Base-by-base conservation (phyloP, 2,888 invertebrate species). In the Caenorhabditis sp. region DNA sequence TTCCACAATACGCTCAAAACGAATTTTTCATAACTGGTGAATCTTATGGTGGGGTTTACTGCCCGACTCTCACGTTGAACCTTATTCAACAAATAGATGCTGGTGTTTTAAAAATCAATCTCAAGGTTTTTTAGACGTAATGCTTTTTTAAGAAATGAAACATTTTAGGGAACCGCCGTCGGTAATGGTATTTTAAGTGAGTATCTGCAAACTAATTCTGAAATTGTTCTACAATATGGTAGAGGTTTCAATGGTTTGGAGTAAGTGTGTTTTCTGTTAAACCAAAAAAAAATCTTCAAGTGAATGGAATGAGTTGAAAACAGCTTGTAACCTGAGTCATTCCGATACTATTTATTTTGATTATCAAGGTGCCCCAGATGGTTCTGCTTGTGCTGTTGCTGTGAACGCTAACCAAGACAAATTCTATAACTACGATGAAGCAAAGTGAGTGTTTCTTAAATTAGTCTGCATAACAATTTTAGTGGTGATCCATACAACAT, bases 1-100 rank as follows among this genome's bases (percentile, higher is more conserved):
- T 92, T 87, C 93, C 93, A 3, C 92, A 93, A 81, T 93, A 91
- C 76, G 87, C 85, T 8, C 79, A 86, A 2, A 92, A 92, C 84
- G 92, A 92, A 20, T 93, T 93, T 85, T 93, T 91, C 87, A 80
- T 89, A 47, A 85, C 85, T 35, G 89, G 88, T 18, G 88, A 88
- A 60, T 87, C 87, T 9, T 88, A 89, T 50, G 88, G 81, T 26
- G 93, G 87, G 26, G 85, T 86, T 15, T 84, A 86, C 51, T 84
- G 82, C 3, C 84, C 84, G 24, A 86, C 85, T 4, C 55, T 87
- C 40, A 72, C 82, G 1, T 62, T 79, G 9, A 71, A 74, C 6
- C 35, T 85, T 9, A 51, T 86, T 32, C 53, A 85, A 32, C 67
- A 80, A 51, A 84, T 86, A 51, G 84, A 86, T 22, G 76, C 74